These are phyloP conservation scores for Adineta ricciae DNA, from an alignment of 2,888 invertebrate species.

Conservation along the genomic window DNA sequence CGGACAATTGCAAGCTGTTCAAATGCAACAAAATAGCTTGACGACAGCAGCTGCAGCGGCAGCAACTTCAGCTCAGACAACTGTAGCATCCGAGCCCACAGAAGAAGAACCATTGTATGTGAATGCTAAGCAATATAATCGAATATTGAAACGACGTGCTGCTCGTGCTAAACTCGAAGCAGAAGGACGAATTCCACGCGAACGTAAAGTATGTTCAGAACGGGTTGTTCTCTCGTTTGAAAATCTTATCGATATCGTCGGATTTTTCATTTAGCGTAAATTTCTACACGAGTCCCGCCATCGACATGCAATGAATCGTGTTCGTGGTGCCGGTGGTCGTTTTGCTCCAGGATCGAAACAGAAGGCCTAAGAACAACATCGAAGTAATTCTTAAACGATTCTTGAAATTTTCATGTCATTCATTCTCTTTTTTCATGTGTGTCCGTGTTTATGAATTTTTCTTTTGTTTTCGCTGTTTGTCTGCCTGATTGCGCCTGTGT, in stretches of 20 bases:
- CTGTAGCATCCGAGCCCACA: neutral
- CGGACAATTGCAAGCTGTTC: conserved; percentile 13
- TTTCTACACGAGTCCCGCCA: conserved; percentile 93
- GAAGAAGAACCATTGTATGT: conserved; percentile 69
- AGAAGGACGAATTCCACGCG: conserved; percentile 87
- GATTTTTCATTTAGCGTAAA: conserved; percentile 60
- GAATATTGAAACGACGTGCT: conserved; percentile 83
- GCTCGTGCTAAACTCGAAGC: conserved; percentile 88
- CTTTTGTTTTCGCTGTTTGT: neutral
- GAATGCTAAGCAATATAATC: conserved; percentile 91
- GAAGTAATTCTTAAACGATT: neutral
- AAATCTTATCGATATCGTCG: no score
- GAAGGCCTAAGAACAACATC: neutral
- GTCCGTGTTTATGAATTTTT: neutral
- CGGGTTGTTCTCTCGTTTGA: no score
- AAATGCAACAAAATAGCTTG: neutral
- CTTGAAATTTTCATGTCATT: no score
- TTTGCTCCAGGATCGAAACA: conserved; percentile 53
- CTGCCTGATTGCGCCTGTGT: neutral
- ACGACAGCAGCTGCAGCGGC: neutral
- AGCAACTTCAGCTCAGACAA: neutral
- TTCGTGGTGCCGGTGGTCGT: conserved; percentile 87
- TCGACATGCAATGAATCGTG: conserved; percentile 89
- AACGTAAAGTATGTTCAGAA: conserved; percentile 64
- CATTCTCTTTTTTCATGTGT: neutral